A percentile compares a stretch with the other conserved stretches of the same genome.
Conservation (phyloP, 2,797 vertebrate species). For the Hemibagrus guttatus region DNA sequence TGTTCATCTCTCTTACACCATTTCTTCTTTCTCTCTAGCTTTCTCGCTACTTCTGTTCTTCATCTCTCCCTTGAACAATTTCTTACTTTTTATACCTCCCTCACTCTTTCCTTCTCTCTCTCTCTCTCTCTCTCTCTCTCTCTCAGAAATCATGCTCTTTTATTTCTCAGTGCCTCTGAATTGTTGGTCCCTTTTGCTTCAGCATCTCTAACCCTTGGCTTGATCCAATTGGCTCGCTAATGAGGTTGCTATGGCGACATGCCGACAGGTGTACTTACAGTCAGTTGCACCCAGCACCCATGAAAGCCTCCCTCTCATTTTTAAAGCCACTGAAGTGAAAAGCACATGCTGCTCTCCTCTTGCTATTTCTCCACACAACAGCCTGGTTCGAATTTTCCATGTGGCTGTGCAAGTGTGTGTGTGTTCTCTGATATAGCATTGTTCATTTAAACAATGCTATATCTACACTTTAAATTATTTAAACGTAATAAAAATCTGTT, state of each 20-base stretch:
- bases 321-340: constrained; percentile 45
- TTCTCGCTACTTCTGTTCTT: not conserved
- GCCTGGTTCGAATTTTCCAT: not conserved
- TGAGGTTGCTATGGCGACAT: constrained; percentile 58
- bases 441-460: too few relatives aligned
- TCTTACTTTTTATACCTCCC: not conserved
- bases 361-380: not conserved
- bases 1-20: not conserved
- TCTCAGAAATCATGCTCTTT: constrained; percentile 14
- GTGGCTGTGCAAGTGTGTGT: not conserved
- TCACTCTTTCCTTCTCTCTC: not conserved
- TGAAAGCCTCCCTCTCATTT: constrained; percentile 37
- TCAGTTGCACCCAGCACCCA: constrained; percentile 35
- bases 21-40: too few relatives aligned
- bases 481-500: too few relatives aligned
- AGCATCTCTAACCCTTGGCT: constrained; percentile 43
- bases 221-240: constrained; percentile 50
- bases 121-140: too few relatives aligned
- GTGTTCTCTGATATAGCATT: not conserved
- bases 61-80: not conserved
- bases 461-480: too few relatives aligned
- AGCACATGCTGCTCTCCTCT: constrained; percentile 49
- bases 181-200: constrained; percentile 28
- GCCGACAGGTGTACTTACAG: constrained; percentile 57
- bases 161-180: not conserved